These are phyloP conservation scores for Pelochelys cantorii DNA, from an alignment of 2,797 vertebrate genomes.

Conservation along the genomic window DNA sequence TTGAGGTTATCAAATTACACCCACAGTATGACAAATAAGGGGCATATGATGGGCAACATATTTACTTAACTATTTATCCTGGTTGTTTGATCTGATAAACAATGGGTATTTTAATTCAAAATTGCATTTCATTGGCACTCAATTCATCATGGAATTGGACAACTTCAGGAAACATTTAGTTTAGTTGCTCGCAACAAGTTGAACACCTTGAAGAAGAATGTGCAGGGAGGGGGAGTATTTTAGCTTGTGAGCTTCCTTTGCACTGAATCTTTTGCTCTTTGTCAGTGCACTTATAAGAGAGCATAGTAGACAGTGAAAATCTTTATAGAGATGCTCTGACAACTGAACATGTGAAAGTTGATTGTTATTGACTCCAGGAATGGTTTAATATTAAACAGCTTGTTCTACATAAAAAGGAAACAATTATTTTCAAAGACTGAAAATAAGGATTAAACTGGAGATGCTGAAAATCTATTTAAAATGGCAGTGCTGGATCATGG, in stretches of 20 bases:
- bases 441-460: conserved; percentile 31
- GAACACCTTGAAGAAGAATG: not conserved
- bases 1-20: not conserved
- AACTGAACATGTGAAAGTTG: not conserved
- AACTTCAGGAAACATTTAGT: not conserved
- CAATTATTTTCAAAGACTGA: conserved; percentile 19
- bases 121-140: not conserved
- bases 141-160: not conserved
- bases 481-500: conserved; percentile 9
- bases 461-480: conserved; percentile 32
- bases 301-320: not conserved
- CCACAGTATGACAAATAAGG: not conserved
- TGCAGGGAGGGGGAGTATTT: not conserved
- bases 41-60: not conserved
- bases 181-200: not conserved
- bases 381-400: conserved; percentile 23
- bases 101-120: not conserved
- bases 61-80: not conserved
- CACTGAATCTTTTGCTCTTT: not conserved
- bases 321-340: not conserved
- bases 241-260: not conserved
- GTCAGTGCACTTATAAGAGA: not conserved
- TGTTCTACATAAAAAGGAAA: conserved; percentile 5
- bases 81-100: not conserved
- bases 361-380: conserved; percentile 16